Evolutionary conservation across 2,797 vertebrate species (phyloP).

Genomic region (Poeciliopsis paucimaculata): DNA sequence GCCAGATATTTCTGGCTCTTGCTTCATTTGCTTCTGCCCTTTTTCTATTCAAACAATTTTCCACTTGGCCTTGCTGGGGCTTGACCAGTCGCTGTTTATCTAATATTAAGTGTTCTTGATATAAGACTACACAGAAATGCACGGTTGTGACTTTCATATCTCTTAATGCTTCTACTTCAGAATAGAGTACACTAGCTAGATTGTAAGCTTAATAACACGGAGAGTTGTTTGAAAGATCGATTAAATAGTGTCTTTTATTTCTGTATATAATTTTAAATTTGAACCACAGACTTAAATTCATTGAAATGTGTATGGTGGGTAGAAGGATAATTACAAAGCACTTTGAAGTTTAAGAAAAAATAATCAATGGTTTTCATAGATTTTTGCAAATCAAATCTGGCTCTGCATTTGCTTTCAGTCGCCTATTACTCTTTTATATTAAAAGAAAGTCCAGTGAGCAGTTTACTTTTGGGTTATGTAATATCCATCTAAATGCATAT

Average conservation of each 20-base stretch:
- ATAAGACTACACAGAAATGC: neutral
- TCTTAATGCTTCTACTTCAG: neutral
- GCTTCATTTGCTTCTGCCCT: neutral
- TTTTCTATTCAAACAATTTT: neutral
- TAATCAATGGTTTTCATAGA: neutral
- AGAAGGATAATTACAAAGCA: neutral
- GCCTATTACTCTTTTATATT: neutral
- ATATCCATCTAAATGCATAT: neutral
- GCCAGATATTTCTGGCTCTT: neutral
- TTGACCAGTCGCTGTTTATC: neutral
- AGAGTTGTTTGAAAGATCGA: neutral
- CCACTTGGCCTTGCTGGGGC: neutral
- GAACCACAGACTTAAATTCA: neutral
- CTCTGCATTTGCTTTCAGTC: neutral
- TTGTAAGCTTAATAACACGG: neutral
- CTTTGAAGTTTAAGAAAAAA: neutral
- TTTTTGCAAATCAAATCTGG: neutral
- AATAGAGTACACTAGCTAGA: no score
- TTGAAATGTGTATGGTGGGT: neutral
- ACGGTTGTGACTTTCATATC: neutral
- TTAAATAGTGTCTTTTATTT: neutral
- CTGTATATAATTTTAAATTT: neutral
- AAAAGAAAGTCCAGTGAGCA: neutral
- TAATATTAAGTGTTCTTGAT: conserved; percentile 1
- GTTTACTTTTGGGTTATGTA: neutral